Conservation (phyloP, 2,797 vertebrate species). For the Petrocephalus schoutedeni region DNA sequence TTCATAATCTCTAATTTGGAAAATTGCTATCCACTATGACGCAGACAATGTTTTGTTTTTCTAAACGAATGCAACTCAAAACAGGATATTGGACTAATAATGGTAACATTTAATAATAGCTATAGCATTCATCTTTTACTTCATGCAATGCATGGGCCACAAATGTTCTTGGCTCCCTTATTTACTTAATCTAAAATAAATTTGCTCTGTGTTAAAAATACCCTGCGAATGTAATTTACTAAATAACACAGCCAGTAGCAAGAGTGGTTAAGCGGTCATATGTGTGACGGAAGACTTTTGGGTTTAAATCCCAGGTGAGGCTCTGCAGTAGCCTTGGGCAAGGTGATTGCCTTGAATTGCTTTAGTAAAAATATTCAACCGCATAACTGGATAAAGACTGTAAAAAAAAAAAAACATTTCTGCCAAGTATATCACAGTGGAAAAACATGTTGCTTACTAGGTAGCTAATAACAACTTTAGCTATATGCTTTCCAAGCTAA, state of each 20-base stretch:
- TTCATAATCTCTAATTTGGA: background rate
- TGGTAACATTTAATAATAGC: background rate
- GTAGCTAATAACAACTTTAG: background rate
- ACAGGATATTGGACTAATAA: background rate
- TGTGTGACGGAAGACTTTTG: background rate
- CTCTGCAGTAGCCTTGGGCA: background rate
- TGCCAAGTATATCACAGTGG: background rate
- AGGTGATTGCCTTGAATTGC: background rate
- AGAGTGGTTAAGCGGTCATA: background rate
- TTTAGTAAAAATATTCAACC: background rate
- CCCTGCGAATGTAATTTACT: background rate
- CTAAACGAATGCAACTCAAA: background rate
- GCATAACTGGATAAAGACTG: background rate
- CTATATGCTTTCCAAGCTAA: background rate
- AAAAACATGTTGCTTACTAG: background rate
- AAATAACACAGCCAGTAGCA: conserved; percentile 4
- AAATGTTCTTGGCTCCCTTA: background rate
- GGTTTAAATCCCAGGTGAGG: background rate
- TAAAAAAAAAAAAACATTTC: background rate
- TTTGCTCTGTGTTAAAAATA: conserved; percentile 1
- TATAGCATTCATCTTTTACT: background rate
- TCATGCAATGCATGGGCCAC: background rate
- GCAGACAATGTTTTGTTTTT: background rate
- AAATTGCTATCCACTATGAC: background rate
- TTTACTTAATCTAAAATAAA: conserved; percentile 10